Percentiles rank a stretch among this genome's conserved stretches.
These are phyloP conservation scores for Microcebus ravelobensis DNA, from an alignment of 2,113 vertebrate genomes.

Conservation along the genomic window DNA sequence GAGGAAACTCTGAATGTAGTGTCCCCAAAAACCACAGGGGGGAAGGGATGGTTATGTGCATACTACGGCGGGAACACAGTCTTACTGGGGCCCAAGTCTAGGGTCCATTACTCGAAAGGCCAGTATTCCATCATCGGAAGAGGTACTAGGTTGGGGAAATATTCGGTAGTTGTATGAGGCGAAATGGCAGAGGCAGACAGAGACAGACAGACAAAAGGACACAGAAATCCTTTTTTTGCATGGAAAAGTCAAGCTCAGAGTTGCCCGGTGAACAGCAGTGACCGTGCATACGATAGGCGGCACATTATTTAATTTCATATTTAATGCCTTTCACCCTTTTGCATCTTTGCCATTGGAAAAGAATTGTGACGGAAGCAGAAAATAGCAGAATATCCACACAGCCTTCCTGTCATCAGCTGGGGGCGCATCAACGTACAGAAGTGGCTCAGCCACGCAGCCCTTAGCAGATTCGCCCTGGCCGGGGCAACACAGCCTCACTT, in stretches of 20 bases:
- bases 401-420: not conserved
- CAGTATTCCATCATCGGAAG: not conserved
- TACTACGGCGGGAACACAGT: not conserved
- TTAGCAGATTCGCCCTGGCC: not conserved
- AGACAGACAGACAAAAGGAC: not conserved
- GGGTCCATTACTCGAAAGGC: not conserved
- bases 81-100: not conserved
- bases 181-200: not conserved
- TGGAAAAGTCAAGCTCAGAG: not conserved
- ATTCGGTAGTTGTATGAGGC: not conserved
- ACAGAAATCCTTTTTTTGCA: not conserved
- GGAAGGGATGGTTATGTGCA: not conserved
- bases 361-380: not conserved
- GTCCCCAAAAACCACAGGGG: not conserved
- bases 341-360: not conserved
- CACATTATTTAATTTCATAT: not conserved
- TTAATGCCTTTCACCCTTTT: not conserved
- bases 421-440: not conserved
- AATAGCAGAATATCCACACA: not conserved
- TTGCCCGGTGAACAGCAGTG: not conserved
- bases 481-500: not conserved
- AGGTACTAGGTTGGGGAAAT: not conserved
- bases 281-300: not conserved
- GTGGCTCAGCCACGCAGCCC: not conserved
- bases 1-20: not conserved